phyloP scores from a whole-genome alignment of 2,113 vertebrate genomes.

The Pygathrix nemaeus region DNA sequence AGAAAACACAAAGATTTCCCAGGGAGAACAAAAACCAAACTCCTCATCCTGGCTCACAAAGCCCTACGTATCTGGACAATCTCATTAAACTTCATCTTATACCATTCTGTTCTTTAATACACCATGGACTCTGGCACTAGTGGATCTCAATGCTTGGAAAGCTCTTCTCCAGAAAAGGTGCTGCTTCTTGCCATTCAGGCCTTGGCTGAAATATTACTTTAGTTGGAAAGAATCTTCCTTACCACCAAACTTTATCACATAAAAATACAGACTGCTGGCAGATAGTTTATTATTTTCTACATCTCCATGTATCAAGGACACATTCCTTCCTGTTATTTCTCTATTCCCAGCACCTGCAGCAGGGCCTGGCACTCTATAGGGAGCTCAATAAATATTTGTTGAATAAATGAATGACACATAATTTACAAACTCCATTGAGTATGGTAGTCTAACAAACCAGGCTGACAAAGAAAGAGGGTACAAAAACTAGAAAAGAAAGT shows the following conservation, averaged over 20 bases:
- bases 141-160: neutral
- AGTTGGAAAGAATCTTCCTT: conserved; percentile 1
- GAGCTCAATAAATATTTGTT: neutral
- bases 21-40: neutral
- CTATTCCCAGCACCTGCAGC: neutral
- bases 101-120: neutral
- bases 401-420: neutral
- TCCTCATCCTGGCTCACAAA: neutral
- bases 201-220: neutral
- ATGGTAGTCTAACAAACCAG: neutral
- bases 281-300: neutral
- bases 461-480: neutral
- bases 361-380: neutral
- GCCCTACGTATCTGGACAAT: neutral
- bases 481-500: neutral
- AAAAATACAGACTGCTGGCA: neutral
- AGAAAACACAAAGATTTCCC: neutral
- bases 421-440: neutral
- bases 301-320: neutral
- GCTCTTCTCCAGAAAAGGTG: conserved; percentile 1
- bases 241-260: conserved; percentile 1
- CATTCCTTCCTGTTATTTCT: neutral
- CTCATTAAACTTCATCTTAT: conserved; percentile 1
- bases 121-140: neutral
- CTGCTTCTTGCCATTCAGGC: neutral